Evolutionary conservation across 2,888 invertebrate species (phyloP).

Genomic region (Cataglyphis livida): DNA sequence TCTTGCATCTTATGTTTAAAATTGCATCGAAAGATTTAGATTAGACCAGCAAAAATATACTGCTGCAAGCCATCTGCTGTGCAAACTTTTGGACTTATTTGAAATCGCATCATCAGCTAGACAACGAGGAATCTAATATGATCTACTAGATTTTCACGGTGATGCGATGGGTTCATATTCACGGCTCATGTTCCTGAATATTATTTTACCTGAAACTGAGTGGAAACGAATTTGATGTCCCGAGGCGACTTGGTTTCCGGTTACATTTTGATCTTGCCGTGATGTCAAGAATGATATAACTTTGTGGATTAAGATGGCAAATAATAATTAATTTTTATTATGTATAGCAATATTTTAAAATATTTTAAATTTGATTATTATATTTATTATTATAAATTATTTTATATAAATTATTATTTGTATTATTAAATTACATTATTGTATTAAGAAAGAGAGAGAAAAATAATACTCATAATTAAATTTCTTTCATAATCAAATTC

Average conservation of each 20-base stretch:
- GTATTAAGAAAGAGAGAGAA: neutral
- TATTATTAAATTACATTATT: neutral
- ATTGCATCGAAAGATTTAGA: neutral
- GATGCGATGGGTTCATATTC: conserved; percentile 67
- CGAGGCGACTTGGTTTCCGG: conserved; percentile 79
- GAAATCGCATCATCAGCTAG: conserved; percentile 68
- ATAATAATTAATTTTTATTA: neutral
- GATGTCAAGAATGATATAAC: conserved; percentile 64
- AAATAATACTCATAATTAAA: neutral
- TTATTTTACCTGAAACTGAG: conserved; percentile 77
- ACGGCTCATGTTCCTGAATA: conserved; percentile 75
- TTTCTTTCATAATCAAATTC: too few relatives aligned
- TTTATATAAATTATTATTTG: neutral
- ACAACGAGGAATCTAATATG: conserved; percentile 72
- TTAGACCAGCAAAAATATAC: neutral
- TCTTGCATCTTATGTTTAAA: neutral
- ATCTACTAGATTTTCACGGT: conserved; percentile 71
- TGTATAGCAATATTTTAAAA: neutral
- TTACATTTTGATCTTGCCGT: conserved; percentile 79
- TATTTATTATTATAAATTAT: neutral
- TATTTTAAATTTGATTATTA: too few relatives aligned
- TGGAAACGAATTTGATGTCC: conserved; percentile 81
- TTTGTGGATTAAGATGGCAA: neutral
- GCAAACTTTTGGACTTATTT: conserved; percentile 57
- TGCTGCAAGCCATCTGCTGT: conserved; percentile 18